phyloP scores from a whole-genome alignment of 2,888 invertebrate species.

The Troilus luridus region DNA sequence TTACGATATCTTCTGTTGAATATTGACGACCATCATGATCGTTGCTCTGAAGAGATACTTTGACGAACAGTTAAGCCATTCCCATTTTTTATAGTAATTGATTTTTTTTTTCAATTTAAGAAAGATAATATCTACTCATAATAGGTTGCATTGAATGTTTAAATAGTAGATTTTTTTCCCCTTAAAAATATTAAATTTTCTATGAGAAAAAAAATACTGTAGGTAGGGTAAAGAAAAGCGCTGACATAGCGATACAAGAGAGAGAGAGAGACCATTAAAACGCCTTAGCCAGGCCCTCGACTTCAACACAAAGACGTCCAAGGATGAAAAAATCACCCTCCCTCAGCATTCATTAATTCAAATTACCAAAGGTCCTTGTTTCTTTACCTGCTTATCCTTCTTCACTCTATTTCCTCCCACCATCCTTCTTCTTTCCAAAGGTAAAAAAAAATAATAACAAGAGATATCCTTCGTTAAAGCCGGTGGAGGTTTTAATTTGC shows the following conservation, averaged over 20 bases:
- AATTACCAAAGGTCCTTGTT: constrained; percentile 39
- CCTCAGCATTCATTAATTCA: constrained; percentile 43
- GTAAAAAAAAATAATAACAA: neutral
- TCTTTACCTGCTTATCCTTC: constrained; percentile 31
- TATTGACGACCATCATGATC: too few relatives aligned
- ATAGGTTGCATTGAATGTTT: neutral
- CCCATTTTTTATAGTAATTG: too few relatives aligned
- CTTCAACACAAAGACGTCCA: constrained; percentile 17
- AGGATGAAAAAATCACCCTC: constrained; percentile 24
- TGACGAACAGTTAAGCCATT: too few relatives aligned
- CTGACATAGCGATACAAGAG: constrained; percentile 27
- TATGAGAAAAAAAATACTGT: neutral
- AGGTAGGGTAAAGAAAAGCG: neutral
- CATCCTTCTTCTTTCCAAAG: constrained; percentile 12
- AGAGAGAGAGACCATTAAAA: constrained; percentile 12
- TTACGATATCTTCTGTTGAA: too few relatives aligned
- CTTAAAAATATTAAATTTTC: neutral
- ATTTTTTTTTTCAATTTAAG: neutral
- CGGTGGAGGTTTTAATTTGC: constrained; percentile 39
- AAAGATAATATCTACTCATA: neutral
- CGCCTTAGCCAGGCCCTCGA: neutral
- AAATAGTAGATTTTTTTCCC: neutral
- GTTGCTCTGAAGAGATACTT: too few relatives aligned
- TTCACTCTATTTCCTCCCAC: constrained; percentile 30
- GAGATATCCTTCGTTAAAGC: constrained; percentile 42